These are phyloP conservation scores for Schizopygopsis malacanthus DNA, from an alignment of 2,797 vertebrate species.

Conservation along the genomic window DNA sequence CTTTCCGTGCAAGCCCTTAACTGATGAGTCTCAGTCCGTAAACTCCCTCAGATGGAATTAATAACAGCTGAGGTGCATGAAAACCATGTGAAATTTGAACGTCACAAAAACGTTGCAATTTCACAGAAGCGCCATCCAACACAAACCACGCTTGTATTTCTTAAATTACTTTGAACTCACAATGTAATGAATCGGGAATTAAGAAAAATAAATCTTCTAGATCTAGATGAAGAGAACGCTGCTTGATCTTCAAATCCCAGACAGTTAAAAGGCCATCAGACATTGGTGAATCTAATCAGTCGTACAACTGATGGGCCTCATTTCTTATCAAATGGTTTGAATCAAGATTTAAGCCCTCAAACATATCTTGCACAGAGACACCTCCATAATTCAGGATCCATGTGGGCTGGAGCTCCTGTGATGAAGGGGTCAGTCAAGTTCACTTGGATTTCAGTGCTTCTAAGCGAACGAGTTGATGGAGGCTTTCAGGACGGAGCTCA, in stretches of 20 bases:
- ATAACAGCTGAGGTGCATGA: slow-evolving; percentile 33
- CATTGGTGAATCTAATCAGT: slow-evolving; percentile 46
- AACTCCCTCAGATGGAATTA: slow-evolving; percentile 45
- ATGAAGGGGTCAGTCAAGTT: slow-evolving; percentile 49
- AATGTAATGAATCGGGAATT: slow-evolving; percentile 13
- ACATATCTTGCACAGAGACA: slow-evolving; percentile 25
- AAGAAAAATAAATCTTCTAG: not conserved
- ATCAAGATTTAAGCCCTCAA: slow-evolving; percentile 44
- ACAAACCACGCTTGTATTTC: slow-evolving; percentile 39
- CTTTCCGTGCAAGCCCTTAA: slow-evolving; percentile 39
- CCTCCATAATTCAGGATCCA: slow-evolving; percentile 36
- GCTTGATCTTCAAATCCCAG: slow-evolving; percentile 46
- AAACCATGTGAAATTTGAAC: slow-evolving; percentile 28
- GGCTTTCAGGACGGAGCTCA: slow-evolving; percentile 1
- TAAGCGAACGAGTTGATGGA: slow-evolving; percentile 24
- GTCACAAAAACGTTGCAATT: slow-evolving; percentile 12
- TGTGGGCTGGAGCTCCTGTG: slow-evolving; percentile 35
- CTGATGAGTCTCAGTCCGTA: slow-evolving; percentile 29
- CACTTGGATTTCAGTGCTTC: slow-evolving; percentile 42
- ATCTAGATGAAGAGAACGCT: slow-evolving; percentile 32
- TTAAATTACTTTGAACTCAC: slow-evolving; percentile 37
- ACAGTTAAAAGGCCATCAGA: slow-evolving; percentile 56
- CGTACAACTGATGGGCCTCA: slow-evolving; percentile 44
- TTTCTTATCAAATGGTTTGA: slow-evolving; percentile 56
- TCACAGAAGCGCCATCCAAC: slow-evolving; percentile 36